Base-by-base conservation (phyloP, 2,113 vertebrate genomes). In the Tylochromis polylepis region DNA sequence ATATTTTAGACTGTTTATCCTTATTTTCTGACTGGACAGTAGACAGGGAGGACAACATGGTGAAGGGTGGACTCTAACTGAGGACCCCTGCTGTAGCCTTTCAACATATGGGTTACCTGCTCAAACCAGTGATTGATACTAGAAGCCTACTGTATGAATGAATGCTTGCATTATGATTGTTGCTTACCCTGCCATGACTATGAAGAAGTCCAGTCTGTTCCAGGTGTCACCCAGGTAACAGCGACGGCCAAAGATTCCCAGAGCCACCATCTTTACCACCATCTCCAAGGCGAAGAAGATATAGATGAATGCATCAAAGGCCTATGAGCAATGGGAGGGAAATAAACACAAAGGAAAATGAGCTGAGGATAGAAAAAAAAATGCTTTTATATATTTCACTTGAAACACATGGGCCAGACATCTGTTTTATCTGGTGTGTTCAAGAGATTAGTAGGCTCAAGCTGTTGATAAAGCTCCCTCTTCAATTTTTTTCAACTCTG, bases 121-220 rank as follows among this genome's bases (percentile, higher is more conserved):
- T 70, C n/a, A 70, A 11, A 41, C 36, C 65, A 41, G 20, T 43
- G 36, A 16, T 22, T 7, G 14, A 43, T 70, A 70, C 24, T 70
- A 70, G 12, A 41, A 72, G 14, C 41, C 41, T 46, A 67, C 34
- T 67, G 60, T 67, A 5, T 58, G 24, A 46, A 81, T 15, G 5
- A 81, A 59, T 49, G 51, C 51, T 15, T 11, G 49, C 43, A 77
- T 34, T 22, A 14, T 41, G 22, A 56, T 20, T 43, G 20, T n/a
- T 77, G 67, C 97, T 94, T 89, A 99, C 99, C 99, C 99, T 0
- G 99, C 96, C 97, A 99, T 98, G 93, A 99, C 99, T 14, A 99
- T 99, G 96, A 99, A 99, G 96, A 99, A 99, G 94, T 99, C 99
- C 96, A 99, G 97, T 85, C 99, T 95, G 89, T 99, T 99, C 99